Conservation (phyloP, 2,888 invertebrate genomes). For the Lottia gigantea region DNA sequence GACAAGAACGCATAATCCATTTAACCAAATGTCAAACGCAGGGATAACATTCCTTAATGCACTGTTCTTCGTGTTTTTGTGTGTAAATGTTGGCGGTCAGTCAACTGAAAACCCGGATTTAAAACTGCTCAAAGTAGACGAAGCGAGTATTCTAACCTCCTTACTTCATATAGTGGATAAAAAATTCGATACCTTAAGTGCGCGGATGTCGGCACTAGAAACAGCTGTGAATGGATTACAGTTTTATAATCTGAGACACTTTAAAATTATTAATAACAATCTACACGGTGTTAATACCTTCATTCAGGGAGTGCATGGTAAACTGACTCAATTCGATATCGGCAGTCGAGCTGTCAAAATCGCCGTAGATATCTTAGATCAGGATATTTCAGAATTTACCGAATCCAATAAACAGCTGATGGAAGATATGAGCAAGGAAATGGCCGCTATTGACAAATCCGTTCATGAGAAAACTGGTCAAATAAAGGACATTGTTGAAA, state of each 20-base stretch:
- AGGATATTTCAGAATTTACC: constrained; percentile 42
- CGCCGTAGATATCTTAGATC: constrained; percentile 35
- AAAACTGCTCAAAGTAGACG: constrained; percentile 17
- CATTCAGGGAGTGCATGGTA: constrained; percentile 37
- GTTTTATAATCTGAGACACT: constrained; percentile 54
- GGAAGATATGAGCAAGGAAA: constrained; percentile 38
- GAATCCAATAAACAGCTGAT: constrained; percentile 43
- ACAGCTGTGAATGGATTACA: constrained; percentile 51
- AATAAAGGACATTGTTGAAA: constrained; percentile 17
- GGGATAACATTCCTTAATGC: no score
- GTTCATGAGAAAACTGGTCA: background rate
- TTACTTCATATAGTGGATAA: constrained; percentile 53
- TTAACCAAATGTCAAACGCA: no score
- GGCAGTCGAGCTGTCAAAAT: constrained; percentile 35
- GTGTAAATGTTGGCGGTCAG: no score
- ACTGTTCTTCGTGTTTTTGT: no score
- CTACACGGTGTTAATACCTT: constrained; percentile 42
- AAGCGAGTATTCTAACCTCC: constrained; percentile 45
- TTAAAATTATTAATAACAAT: constrained; percentile 48
- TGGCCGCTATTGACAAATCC: background rate
- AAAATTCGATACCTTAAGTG: constrained; percentile 52
- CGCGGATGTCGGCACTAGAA: constrained; percentile 47
- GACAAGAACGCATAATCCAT: no score
- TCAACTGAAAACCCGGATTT: background rate
- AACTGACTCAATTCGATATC: constrained; percentile 40